Conservation (phyloP, 1,140 invertebrate species). For the Xylocopa sonorina region DNA sequence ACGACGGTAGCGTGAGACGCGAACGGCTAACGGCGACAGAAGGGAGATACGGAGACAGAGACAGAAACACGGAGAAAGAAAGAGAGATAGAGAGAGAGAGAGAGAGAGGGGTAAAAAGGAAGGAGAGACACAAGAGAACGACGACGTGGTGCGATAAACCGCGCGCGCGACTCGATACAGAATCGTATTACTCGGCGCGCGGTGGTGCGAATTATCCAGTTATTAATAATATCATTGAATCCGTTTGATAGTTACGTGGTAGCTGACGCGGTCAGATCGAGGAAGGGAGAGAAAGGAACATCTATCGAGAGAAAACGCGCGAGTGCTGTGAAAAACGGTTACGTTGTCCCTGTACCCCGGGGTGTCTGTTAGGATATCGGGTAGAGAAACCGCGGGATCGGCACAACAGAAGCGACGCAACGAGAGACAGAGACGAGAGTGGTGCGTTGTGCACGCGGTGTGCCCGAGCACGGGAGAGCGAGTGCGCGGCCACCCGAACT, state of each 20-base stretch:
- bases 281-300: too few species aligned
- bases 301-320: not conserved
- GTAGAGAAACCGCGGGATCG: too few species aligned
- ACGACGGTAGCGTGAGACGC: not conserved
- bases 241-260: too few species aligned
- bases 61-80: too few species aligned
- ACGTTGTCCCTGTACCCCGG: not conserved
- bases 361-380: too few species aligned
- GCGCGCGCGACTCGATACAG: not conserved
- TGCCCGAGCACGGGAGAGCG: slow-evolving; percentile 58
- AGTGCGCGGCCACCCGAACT: slow-evolving; percentile 71
- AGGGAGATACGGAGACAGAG: too few species aligned
- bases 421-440: not conserved
- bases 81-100: not conserved
- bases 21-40: not conserved
- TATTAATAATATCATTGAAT: too few species aligned
- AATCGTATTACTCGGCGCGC: slow-evolving; percentile 7
- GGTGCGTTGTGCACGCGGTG: slow-evolving; percentile 50
- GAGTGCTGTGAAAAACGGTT: not conserved
- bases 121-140: not conserved
- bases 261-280: too few species aligned
- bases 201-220: too few species aligned
- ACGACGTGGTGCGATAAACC: not conserved
- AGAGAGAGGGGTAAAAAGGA: not conserved
- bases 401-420: not conserved